Evolutionary conservation across 2,113 vertebrate genomes (phyloP).

Genomic region (Apus apus): DNA sequence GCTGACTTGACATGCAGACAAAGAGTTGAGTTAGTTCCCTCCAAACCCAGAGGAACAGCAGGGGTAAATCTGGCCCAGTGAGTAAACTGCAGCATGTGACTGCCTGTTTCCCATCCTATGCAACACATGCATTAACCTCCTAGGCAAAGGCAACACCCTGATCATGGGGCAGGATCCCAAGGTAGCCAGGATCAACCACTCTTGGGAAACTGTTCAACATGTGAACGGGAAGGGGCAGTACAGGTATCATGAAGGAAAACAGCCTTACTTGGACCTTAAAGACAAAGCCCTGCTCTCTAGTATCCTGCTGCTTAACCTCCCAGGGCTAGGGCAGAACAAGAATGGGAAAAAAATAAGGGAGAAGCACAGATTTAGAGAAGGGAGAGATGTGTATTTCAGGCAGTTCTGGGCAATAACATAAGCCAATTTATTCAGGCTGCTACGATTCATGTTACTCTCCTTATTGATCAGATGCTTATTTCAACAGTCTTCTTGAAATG

Average conservation of each 20-base stretch:
- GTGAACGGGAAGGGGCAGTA: background rate
- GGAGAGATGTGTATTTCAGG: background rate
- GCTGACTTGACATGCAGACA: background rate
- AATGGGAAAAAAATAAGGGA: background rate
- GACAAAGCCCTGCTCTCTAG: background rate
- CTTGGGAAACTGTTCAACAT: background rate
- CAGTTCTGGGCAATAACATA: background rate
- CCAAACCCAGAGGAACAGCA: background rate
- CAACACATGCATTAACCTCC: background rate
- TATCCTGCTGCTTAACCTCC: background rate
- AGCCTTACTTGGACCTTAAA: background rate
- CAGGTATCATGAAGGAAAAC: fast-evolving
- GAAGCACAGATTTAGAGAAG: background rate
- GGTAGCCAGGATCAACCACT: background rate
- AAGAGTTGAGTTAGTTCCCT: background rate
- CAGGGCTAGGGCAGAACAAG: background rate
- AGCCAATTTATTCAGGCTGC: background rate
- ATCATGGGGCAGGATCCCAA: fast-evolving
- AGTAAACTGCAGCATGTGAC: background rate
- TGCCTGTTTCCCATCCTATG: background rate
- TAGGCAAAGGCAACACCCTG: background rate
- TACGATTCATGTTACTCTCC: background rate
- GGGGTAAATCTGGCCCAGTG: background rate
- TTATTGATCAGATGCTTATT: background rate
- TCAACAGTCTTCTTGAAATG: background rate